Base-by-base conservation (phyloP, 2,888 invertebrate genomes). In the Pogonocherus hispidulus region DNA sequence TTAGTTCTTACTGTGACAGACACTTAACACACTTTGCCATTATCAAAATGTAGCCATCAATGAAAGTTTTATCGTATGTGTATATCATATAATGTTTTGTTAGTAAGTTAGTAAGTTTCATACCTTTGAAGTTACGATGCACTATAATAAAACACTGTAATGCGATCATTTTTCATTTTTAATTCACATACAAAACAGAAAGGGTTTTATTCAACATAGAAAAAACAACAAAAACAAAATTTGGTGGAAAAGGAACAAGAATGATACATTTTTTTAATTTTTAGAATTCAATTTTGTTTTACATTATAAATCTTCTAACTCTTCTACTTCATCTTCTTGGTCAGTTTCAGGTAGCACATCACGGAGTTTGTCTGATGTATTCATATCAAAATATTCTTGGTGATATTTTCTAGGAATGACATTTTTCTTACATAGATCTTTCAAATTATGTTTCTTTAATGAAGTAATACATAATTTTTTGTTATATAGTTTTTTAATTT, bases 261-360 rank as follows among this genome's bases (percentile, higher is more conserved):
- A 44, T 44, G 14, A 44, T 44, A 44, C n/a, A n/a, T n/a, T n/a
- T n/a, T n/a, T n/a, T n/a, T n/a, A n/a, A n/a, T n/a, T n/a, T n/a
- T n/a, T n/a, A n/a, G n/a, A 44, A 19, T 47, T 47, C 2, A 18
- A 5, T 47, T 47, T 47, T 11, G 11, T 20, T 19, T 47, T n/a
- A n/a, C n/a, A n/a, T n/a, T 47, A 47, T 47, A 14, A 19, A 11
- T 14, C 47, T 47, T 47, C 47, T 47, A 9, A 11, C 19, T 47
- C 47, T 18, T 47, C 47, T 47, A 47, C 47, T 19, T 47, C 47
- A 47, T 47, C 47, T 47, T 47, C 20, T 47, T 47, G 47, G 47
- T 47, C 47, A 18, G 20, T 47, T 47, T 47, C 47, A 47, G 47
- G 47, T 47, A 47, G 47, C 18, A 18, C 47, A 32, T 32, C 32